Evolutionary conservation across 2,797 vertebrate species (phyloP).

Genomic region (Margarornis squamiger): DNA sequence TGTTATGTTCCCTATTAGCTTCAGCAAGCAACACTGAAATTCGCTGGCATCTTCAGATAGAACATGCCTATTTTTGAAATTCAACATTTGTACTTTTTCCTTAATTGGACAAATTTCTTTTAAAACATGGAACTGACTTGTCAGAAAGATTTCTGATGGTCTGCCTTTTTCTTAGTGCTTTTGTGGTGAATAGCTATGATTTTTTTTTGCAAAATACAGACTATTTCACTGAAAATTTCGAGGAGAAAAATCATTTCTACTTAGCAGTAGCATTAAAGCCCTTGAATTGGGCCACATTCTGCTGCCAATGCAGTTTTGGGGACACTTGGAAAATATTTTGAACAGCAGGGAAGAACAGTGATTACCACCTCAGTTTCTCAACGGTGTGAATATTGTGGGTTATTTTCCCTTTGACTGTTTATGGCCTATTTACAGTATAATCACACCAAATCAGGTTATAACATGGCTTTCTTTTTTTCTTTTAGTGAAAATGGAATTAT

Average conservation of each 20-base stretch:
- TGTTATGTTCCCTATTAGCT: background rate
- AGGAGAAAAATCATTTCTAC: conserved; percentile 15
- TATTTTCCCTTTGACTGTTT: conserved; percentile 62
- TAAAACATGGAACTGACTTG: background rate
- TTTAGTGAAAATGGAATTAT: background rate
- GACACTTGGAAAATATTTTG: conserved; percentile 43
- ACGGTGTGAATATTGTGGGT: conserved; percentile 26
- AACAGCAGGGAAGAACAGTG: conserved; percentile 34
- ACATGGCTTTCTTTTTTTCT: background rate
- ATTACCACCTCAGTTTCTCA: conserved; percentile 32
- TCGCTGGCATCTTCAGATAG: background rate
- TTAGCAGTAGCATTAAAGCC: conserved; percentile 39
- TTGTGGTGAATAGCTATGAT: background rate
- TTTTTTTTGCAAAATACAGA: background rate
- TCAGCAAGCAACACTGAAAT: background rate
- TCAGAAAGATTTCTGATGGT: background rate
- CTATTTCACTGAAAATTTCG: conserved; percentile 33
- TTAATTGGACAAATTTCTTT: background rate
- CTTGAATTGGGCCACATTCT: conserved; percentile 43
- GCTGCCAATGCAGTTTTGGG: background rate
- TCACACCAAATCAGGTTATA: conserved; percentile 42
- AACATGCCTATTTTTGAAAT: background rate
- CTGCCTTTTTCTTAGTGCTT: conserved; percentile 6
- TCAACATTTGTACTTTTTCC: background rate
- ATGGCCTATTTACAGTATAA: conserved; percentile 50